A percentile compares a stretch with the other conserved stretches of the same genome.
phyloP scores from a whole-genome alignment of 30 jellyfish, hydroid and myxozoan genomes.

The Clytia hemisphaerica region DNA sequence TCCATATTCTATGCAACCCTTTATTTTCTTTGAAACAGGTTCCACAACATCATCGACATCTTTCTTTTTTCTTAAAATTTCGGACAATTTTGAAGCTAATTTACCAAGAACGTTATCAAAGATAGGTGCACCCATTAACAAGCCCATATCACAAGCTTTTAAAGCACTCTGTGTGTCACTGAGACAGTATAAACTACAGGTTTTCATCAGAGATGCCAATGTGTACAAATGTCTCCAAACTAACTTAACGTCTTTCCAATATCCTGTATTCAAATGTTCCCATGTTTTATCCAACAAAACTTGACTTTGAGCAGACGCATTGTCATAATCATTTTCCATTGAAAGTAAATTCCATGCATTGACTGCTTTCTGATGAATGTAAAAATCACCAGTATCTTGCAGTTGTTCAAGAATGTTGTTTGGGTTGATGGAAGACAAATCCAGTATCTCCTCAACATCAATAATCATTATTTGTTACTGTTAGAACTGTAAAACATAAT shows the following conservation, averaged over 20 bases:
- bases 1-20: too few relatives aligned
- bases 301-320: too few relatives aligned
- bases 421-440: too few relatives aligned
- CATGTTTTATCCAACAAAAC: conserved; percentile 54
- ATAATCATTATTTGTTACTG: too few relatives aligned
- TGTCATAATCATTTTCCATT: too few relatives aligned
- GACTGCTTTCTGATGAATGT: too few relatives aligned
- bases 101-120: conserved; percentile 47
- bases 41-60: background rate
- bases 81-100: conserved; percentile 23
- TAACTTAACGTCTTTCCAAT: conserved; percentile 75
- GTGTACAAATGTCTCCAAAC: conserved; percentile 75
- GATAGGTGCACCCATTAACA: conserved; percentile 93
- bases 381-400: too few relatives aligned
- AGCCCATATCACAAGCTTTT: conserved; percentile 73
- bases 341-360: too few relatives aligned
- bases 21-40: too few relatives aligned
- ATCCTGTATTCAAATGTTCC: conserved; percentile 89
- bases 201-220: conserved; percentile 52
- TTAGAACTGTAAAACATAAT: too few relatives aligned
- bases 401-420: too few relatives aligned
- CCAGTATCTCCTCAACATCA: too few relatives aligned
- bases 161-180: conserved; percentile 16
- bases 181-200: conserved; percentile 25
- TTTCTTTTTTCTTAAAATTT: background rate